These are phyloP conservation scores for Atopsyche davidsoni DNA, from an alignment of 1,140 invertebrate species.

Conservation along the genomic window DNA sequence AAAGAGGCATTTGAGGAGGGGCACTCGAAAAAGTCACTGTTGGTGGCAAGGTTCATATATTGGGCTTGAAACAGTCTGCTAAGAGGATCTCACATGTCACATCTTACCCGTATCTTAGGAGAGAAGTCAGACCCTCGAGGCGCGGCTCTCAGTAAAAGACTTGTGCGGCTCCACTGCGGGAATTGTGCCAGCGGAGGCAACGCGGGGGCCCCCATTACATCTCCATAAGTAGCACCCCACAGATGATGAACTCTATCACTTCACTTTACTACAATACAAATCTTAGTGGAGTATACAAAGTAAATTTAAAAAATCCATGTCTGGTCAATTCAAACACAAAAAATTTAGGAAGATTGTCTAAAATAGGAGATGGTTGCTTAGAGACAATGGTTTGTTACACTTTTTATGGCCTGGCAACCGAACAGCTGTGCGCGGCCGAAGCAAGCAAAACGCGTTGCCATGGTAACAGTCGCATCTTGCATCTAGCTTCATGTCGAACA, in stretches of 20 bases:
- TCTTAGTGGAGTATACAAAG: not conserved
- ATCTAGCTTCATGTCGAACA: no score
- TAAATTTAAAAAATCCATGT: slow-evolving; percentile 4
- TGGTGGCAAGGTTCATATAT: no score
- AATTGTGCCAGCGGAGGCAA: slow-evolving; percentile 28
- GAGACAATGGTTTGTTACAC: not conserved
- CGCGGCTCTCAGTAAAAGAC: slow-evolving; percentile 19
- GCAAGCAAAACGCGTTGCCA: slow-evolving; percentile 9
- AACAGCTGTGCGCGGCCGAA: slow-evolving; percentile 11
- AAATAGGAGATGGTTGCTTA: no score
- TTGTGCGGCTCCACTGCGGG: slow-evolving; percentile 29
- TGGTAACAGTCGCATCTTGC: slow-evolving; percentile 1
- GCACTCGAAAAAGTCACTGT: no score
- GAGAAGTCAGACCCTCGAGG: slow-evolving; percentile 13
- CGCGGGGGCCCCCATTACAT: slow-evolving; percentile 15
- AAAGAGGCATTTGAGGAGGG: no score
- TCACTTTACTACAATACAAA: not conserved
- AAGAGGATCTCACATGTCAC: no score
- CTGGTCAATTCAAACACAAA: slow-evolving; percentile 10
- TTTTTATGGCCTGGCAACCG: slow-evolving; percentile 15
- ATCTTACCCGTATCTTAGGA: slow-evolving; percentile 19
- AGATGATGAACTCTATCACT: slow-evolving; percentile 6
- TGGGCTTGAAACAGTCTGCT: no score
- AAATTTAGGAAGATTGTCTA: slow-evolving; percentile 3
- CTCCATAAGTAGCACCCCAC: no score